Base-by-base conservation (phyloP, 1,140 invertebrate genomes). In the Polypedilum pembai region DNA sequence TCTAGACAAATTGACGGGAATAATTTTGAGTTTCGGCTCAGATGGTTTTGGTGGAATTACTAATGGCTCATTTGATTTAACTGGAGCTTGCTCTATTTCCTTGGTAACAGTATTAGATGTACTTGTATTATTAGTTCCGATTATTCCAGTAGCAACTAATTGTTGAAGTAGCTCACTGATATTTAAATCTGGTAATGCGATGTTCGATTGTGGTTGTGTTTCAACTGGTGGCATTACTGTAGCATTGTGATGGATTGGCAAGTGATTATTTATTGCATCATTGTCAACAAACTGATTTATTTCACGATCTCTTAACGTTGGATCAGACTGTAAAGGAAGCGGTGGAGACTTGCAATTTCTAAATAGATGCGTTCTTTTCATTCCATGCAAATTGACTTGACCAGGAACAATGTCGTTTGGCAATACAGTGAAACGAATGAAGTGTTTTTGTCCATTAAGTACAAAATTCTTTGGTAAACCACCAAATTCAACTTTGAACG, bases 401-500 rank as follows among this genome's bases (percentile, higher is more conserved):
- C 92, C 91, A 0, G 90, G 88, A 69, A 85, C 85, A 2, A 92
- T 84, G 24, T 91, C 89, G 73, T 89, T 88, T 0, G 95, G 92
- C 73, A 96, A 83, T 0, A 91, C 90, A 0, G 91, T 87, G 76
- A 96, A 89, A 41, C 93, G 85, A 20, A 98, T 87, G 77, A 92
- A 95, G 82, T 95, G 92, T 76, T 91, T 91, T 75, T 89, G 88
- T 18, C 89, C 90, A 21, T 89, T 88, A 33, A 97, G 86, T 73
- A 91, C 86, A 74, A 96, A 90, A 0, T 94, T 90, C 79, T 95
- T 94, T 0, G 95, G 95, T 63, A 96, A 85, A 8, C 95, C 96
- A 73, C 95, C 96, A 85, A 96, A 98, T 76, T 94, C 90, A 1
- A 92, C 88, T 79, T 90, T 87, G 79, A 94, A 94, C 1, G 91